These are phyloP conservation scores for Euplexia lucipara DNA, from an alignment of 2,888 invertebrate genomes.

Conservation along the genomic window DNA sequence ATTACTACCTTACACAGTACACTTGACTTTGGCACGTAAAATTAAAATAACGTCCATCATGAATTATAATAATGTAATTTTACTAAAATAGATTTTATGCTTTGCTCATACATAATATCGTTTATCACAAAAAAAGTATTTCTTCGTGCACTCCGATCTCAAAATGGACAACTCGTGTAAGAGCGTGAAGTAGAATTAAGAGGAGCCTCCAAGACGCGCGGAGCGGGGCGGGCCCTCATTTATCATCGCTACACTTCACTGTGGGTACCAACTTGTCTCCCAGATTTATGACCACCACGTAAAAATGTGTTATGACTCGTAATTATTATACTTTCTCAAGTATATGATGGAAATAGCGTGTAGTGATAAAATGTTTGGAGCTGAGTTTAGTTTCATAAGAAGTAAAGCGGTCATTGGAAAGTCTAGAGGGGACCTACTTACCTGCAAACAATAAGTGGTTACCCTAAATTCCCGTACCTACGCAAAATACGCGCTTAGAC, in stretches of 20 bases:
- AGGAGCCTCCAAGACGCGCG: slow-evolving; percentile 36
- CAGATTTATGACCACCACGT: slow-evolving; percentile 71
- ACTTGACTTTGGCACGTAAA: no score
- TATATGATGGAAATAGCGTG: not conserved
- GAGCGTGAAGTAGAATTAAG: slow-evolving; percentile 69
- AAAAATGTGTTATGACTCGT: slow-evolving; percentile 62
- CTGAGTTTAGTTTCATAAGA: not conserved
- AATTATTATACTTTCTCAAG: slow-evolving; percentile 64
- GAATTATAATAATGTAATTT: no score
- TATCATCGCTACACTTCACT: slow-evolving; percentile 69
- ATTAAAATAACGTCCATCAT: no score
- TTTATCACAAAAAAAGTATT: not conserved
- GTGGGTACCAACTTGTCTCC: slow-evolving; percentile 72
- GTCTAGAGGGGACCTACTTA: no score
- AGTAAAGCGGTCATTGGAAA: not conserved
- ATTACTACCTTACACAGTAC: no score
- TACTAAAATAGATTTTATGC: no score
- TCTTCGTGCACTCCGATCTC: slow-evolving; percentile 23
- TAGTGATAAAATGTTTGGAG: no score
- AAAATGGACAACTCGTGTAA: slow-evolving; percentile 69
- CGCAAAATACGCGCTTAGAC: no score
- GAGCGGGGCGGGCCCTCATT: slow-evolving; percentile 56
- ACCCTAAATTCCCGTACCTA: no score
- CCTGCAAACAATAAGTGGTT: no score
- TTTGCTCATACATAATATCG: no score